phyloP scores from a whole-genome alignment of 2,113 vertebrate genomes.

The Orthonyx spaldingii region DNA sequence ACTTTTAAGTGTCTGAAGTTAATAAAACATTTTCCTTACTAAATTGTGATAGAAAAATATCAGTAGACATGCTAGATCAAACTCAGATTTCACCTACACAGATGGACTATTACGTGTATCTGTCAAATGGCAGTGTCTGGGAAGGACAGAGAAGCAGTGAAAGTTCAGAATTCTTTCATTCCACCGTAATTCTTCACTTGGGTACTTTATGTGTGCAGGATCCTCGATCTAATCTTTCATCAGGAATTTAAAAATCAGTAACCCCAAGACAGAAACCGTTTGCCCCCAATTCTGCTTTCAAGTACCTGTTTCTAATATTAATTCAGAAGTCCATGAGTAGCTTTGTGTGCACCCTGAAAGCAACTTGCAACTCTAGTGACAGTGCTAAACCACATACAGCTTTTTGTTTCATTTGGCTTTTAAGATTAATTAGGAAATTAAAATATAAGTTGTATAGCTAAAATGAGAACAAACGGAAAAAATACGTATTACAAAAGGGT shows the following conservation, averaged over 20 bases:
- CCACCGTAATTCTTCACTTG: neutral
- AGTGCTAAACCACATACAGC: neutral
- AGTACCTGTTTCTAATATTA: neutral
- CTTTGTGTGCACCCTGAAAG: accelerated
- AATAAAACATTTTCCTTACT: neutral
- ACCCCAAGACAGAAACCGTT: neutral
- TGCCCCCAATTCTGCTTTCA: neutral
- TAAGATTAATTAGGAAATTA: neutral
- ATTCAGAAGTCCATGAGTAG: neutral
- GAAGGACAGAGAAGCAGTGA: neutral
- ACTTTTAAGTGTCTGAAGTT: neutral
- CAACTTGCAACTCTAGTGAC: neutral
- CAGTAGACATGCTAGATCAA: neutral
- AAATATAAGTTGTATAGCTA: neutral
- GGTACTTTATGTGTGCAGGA: neutral
- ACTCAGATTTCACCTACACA: neutral
- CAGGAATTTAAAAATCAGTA: neutral
- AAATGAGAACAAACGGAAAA: neutral
- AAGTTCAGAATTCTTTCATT: neutral
- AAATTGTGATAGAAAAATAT: neutral
- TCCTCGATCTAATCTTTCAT: neutral
- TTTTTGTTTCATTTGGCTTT: neutral
- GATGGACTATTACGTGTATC: accelerated
- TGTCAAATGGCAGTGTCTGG: neutral
- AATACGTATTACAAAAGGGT: neutral